A percentile compares a stretch with the other conserved stretches of the same genome.
Evolutionary conservation across 2,888 invertebrate species (phyloP).

Genomic region (Tortricodes alternella): DNA sequence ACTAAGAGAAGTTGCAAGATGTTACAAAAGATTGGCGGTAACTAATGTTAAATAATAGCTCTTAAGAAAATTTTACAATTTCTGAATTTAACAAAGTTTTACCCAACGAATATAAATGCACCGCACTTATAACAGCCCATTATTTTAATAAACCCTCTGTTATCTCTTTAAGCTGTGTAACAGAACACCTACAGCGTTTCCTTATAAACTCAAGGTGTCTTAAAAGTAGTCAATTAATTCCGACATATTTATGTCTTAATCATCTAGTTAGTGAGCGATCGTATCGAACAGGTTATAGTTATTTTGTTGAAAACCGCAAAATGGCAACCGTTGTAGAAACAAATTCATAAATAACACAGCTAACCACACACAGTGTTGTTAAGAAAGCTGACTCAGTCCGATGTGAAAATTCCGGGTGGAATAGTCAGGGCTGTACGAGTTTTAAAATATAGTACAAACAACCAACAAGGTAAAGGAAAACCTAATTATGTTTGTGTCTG

Average conservation of each 20-base stretch:
- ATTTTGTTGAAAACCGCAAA: constrained; percentile 23
- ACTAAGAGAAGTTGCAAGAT: too few species aligned
- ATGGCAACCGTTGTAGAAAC: background rate
- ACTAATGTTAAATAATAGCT: too few species aligned
- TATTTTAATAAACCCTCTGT: background rate
- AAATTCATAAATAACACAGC: background rate
- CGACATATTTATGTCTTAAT: constrained; percentile 28
- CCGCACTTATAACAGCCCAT: too few species aligned
- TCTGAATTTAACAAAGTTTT: too few species aligned
- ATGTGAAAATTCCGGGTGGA: background rate
- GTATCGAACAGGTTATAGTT: constrained; percentile 7
- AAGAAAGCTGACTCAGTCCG: background rate
- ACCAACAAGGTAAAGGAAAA: too few species aligned
- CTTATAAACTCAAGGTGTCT: constrained; percentile 26
- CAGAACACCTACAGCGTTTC: constrained; percentile 29
- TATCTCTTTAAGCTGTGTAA: constrained; percentile 4
- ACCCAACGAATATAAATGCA: too few species aligned
- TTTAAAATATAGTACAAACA: too few species aligned
- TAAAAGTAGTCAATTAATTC: constrained; percentile 21
- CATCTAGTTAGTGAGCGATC: constrained; percentile 15
- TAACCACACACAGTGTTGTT: constrained; percentile 19
- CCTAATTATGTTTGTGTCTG: too few species aligned
- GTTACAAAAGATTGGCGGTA: too few species aligned
- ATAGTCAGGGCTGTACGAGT: too few species aligned
- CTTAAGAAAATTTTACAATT: too few species aligned